phyloP scores from a whole-genome alignment of 1,140 invertebrate species.

The Diuraphis noxia region DNA sequence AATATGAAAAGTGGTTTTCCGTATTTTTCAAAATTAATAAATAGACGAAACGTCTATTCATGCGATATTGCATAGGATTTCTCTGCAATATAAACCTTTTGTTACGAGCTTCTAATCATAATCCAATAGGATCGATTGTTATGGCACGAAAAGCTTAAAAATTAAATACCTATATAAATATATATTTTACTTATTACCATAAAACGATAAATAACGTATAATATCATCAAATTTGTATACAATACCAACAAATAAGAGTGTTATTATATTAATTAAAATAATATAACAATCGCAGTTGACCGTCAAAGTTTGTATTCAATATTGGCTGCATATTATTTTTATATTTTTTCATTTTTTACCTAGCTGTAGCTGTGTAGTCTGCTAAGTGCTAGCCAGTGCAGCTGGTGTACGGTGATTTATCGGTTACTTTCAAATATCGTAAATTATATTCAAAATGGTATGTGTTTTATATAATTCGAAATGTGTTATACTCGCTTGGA shows the following conservation, averaged over 20 bases:
- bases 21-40: not conserved
- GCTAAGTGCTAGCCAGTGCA: not conserved
- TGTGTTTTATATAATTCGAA: not conserved
- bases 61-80: not conserved
- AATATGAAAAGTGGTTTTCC: not conserved
- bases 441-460: constrained; percentile 4
- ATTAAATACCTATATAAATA: not conserved
- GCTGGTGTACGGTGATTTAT: constrained; percentile 4
- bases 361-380: not conserved
- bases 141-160: not conserved
- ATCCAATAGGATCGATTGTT: not conserved
- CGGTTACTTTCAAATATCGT: not conserved
- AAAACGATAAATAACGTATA: not conserved
- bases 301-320: not conserved
- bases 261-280: not conserved
- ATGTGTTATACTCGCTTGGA: not conserved
- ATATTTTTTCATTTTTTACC: not conserved
- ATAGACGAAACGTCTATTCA: not conserved
- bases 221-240: not conserved
- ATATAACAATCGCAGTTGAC: not conserved
- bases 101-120: not conserved
- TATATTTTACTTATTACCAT: not conserved
- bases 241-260: not conserved
- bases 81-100: not conserved
- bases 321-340: not conserved